Percentiles rank a stretch among this genome's conserved stretches.
Conservation (phyloP, 92 coral and sea anemone genomes). For the Blastomussa wellsi region DNA sequence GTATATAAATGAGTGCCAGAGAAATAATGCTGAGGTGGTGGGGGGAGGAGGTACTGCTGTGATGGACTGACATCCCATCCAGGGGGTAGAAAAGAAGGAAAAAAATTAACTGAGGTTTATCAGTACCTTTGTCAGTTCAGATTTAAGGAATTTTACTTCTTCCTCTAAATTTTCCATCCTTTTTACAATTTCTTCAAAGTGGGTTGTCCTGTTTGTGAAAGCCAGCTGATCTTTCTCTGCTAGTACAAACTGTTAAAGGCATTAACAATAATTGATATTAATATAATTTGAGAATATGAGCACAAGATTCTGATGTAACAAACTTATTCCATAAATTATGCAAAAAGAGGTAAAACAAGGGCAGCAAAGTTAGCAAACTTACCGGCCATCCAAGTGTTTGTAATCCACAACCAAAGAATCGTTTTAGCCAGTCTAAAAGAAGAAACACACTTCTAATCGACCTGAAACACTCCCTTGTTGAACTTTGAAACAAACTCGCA, state of each 20-base stretch:
- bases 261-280: not conserved
- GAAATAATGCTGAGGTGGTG: no score
- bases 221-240: not conserved
- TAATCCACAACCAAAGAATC: constrained; percentile 31
- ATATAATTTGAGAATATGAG: not conserved
- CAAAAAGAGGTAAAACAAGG: no score
- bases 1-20: no score
- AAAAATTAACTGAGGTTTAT: no score
- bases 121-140: constrained; percentile 54
- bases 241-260: constrained; percentile 6
- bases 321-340: no score
- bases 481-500: not conserved
- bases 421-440: constrained; percentile 35
- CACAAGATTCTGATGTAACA: not conserved
- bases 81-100: no score
- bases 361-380: no score
- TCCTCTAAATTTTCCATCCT: constrained; percentile 77
- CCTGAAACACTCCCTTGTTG: constrained; percentile 17
- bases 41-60: no score
- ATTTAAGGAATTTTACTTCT: constrained; percentile 76
- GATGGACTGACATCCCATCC: no score
- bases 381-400: constrained; percentile 38
- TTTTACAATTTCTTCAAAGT: constrained; percentile 61
- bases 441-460: constrained; percentile 24
- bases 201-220: constrained; percentile 32